Evolutionary conservation across 2,888 invertebrate genomes (phyloP).

Genomic region (Dasypogon diadema): DNA sequence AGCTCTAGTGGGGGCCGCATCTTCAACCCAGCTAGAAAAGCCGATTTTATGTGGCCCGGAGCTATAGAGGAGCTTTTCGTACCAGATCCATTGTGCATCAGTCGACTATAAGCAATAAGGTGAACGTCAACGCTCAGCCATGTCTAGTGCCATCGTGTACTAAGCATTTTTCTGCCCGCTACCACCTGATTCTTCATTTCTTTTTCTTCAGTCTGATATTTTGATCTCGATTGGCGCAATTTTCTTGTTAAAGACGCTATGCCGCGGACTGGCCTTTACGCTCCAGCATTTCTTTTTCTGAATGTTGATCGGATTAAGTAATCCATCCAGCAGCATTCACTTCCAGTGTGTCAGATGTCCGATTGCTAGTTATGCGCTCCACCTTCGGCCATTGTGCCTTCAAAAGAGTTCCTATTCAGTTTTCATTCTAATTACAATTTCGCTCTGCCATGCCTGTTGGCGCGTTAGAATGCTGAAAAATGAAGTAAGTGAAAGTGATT

Average conservation of each 20-base stretch:
- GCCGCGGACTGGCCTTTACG: conserved; percentile 19
- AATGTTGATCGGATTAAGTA: conserved; percentile 16
- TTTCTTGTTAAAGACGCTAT: conserved; percentile 20
- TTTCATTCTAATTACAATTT: conserved; percentile 22
- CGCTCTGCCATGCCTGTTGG: conserved; percentile 16
- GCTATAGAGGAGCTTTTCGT: background rate
- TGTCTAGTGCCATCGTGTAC: background rate
- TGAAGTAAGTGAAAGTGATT: conserved; percentile 33
- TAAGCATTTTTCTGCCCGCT: conserved; percentile 11
- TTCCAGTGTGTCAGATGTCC: background rate
- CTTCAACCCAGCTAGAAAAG: conserved; percentile 11
- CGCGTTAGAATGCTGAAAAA: conserved; percentile 24
- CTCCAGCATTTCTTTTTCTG: conserved; percentile 1
- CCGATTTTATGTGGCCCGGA: background rate
- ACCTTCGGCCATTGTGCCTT: background rate
- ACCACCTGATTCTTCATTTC: background rate
- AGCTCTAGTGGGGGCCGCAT: conserved; percentile 33
- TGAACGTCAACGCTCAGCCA: background rate
- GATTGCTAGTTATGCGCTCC: background rate
- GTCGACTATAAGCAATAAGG: background rate
- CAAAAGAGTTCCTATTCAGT: background rate
- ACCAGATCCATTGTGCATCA: background rate
- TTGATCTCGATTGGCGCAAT: conserved; percentile 48
- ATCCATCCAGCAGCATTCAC: background rate
- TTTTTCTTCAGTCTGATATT: conserved; percentile 10